Percentiles rank a stretch among this genome's conserved stretches.
Conservation (phyloP, 2,888 invertebrate species). For the Acheta domesticus region DNA sequence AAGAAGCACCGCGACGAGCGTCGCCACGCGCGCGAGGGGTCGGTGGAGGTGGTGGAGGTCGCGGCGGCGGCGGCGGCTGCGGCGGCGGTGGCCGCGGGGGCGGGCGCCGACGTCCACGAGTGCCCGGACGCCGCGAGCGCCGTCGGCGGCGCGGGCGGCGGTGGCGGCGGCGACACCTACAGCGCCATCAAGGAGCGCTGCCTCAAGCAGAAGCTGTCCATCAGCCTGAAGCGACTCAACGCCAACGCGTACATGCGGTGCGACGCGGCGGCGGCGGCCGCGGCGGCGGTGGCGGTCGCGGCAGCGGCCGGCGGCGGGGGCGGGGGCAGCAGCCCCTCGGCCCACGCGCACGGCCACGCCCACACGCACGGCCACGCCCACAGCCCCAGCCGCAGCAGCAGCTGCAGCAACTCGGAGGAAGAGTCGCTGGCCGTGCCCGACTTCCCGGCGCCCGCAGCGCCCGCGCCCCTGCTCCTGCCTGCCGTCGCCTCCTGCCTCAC, state of each 20-base stretch:
- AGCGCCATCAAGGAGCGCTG: conserved; percentile 65
- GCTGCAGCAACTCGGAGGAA: conserved; percentile 47
- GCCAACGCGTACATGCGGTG: conserved; percentile 62
- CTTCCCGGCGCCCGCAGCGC: conserved; percentile 51
- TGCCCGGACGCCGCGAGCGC: neutral
- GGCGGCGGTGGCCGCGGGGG: conserved; percentile 12
- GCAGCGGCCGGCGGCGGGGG: conserved; percentile 50
- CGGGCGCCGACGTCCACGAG: conserved; percentile 24
- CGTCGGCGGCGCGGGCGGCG: conserved; percentile 31
- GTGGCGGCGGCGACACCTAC: conserved; percentile 49
- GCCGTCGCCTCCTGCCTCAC: conserved; percentile 55
- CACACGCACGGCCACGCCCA: conserved; percentile 56
- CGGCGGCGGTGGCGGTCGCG: conserved; percentile 48
- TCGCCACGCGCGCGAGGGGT: conserved; percentile 44
- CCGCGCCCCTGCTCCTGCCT: conserved; percentile 55
- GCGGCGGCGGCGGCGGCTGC: neutral
- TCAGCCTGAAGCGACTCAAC: conserved; percentile 69
- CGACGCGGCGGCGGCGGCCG: conserved; percentile 47
- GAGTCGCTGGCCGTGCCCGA: conserved; percentile 48
- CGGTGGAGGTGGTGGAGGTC: conserved; percentile 22
- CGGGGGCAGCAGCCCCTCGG: conserved; percentile 50
- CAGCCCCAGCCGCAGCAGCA: conserved; percentile 47
- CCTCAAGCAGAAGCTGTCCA: conserved; percentile 70
- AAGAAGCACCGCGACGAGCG: conserved; percentile 68
- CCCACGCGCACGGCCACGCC: conserved; percentile 57